Base-by-base conservation (phyloP, 1,140 invertebrate genomes). In the Nilaparvata lugens region DNA sequence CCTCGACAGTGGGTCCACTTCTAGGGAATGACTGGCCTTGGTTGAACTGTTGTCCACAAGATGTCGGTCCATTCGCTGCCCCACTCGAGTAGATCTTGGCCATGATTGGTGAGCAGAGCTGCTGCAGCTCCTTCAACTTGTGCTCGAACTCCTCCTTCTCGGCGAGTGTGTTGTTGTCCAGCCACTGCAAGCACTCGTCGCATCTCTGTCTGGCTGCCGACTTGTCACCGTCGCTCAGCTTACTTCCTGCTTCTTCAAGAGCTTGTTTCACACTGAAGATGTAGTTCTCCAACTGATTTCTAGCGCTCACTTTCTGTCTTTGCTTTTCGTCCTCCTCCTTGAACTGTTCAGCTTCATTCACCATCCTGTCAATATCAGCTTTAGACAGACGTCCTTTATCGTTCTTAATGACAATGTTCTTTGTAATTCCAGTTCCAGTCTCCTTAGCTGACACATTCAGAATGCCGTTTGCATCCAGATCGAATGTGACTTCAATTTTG, bases 251-350 rank as follows among this genome's bases (percentile, higher is more conserved):
- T 19, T 76, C 74, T 56, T 76, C 71, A 2, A 73, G 64, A 0
- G 71, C 78, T 72, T 78, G 76, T 69, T 87, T 86, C 56, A 88
- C 80, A 63, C 78, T 81, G 73, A 86, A 90, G 11, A 82, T 78
- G 66, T 90, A 89, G 61, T 78, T 78, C 72, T 90, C 88, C 3
- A 89, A 70, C 55, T 78, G 73, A 68, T 90, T 89, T 63, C 85
- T 82, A 42, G 82, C 78, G 0, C 74, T 65, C 23, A 89, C 79
- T 31, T 80, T 75, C 31, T 82, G 76, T 13, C 74, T 71, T 64
- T 82, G 79, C 52, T 76, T 73, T 21, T 79, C 73, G 62, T 83
- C 80, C 66, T 82, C 80, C 9, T 74, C 74, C 48, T 76, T 77
- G 67, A 83, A 85, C 52, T 73, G 73, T 64, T 89, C 86, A 0